Evolutionary conservation across 1,140 invertebrate species (phyloP).

Genomic region (Stegodyphus dumicola): DNA sequence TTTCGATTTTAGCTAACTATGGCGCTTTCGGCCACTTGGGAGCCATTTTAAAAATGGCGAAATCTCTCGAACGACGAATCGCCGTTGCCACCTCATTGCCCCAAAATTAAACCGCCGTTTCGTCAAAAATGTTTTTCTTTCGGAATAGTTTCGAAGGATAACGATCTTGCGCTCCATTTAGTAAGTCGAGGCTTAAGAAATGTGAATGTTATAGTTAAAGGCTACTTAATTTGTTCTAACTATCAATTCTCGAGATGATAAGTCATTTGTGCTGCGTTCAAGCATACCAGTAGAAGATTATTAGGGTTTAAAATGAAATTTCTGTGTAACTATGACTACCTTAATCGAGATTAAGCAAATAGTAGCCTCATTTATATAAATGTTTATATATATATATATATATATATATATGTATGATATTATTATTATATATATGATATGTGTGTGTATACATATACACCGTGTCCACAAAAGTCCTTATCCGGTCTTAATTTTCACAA

Average conservation of each 20-base stretch:
- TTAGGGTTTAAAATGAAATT: no score
- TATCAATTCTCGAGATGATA: background rate
- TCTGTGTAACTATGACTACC: no score
- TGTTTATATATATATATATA: no score
- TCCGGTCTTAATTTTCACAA: no score
- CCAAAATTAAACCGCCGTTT: constrained; percentile 34
- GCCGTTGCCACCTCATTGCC: constrained; percentile 40
- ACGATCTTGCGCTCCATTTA: constrained; percentile 28
- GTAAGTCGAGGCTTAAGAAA: background rate
- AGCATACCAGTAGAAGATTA: no score
- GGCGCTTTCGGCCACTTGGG: background rate
- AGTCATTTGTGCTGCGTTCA: no score
- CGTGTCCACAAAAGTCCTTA: no score
- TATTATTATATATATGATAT: no score
- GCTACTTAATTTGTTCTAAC: constrained; percentile 31
- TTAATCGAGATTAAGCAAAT: no score
- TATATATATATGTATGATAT: no score
- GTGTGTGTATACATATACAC: no score
- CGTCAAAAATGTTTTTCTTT: constrained; percentile 37
- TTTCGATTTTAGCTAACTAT: background rate
- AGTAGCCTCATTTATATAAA: no score
- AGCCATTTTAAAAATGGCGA: constrained; percentile 39
- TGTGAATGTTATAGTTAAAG: constrained; percentile 22
- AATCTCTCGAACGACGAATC: constrained; percentile 28
- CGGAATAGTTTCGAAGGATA: background rate